Conservation (phyloP, 35 echinoderm and acorn worm genomes). For the Strongylocentrotus purpuratus region DNA sequence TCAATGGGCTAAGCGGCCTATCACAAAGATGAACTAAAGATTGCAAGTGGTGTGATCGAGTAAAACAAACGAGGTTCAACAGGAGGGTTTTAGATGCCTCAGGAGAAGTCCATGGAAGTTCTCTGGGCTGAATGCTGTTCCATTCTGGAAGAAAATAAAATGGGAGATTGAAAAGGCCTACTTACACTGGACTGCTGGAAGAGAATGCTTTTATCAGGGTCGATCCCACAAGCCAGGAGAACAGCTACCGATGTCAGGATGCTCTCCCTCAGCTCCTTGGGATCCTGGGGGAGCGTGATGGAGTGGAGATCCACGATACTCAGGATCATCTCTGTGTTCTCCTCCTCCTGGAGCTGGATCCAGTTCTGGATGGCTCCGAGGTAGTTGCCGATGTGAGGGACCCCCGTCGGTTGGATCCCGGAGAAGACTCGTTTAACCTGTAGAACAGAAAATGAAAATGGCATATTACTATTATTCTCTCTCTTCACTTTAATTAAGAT, state of each 20-base stretch:
- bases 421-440: constrained; percentile 74
- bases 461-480: not conserved
- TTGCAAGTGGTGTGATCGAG: too few species aligned
- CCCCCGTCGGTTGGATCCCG: constrained; percentile 95
- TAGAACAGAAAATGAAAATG: not conserved
- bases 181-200: constrained; percentile 98
- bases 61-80: too few species aligned
- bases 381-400: constrained; percentile 94
- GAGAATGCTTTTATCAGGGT: constrained; percentile 81
- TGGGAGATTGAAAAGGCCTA: not conserved
- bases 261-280: constrained; percentile 64
- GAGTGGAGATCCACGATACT: constrained; percentile 94
- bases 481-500: not conserved
- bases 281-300: constrained; percentile 93
- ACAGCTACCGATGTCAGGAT: constrained; percentile 73
- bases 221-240: constrained; percentile 84
- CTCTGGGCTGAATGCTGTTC: too few species aligned
- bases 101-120: too few species aligned
- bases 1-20: too few species aligned
- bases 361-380: constrained; percentile 90
- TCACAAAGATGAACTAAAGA: too few species aligned
- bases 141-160: too few species aligned
- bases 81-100: too few species aligned
- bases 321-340: constrained; percentile 57
- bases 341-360: constrained; percentile 80